These are phyloP conservation scores for Halichondria panicea DNA, from an alignment of 37 sponge, comb jelly and placozoan genomes.

Conservation along the genomic window DNA sequence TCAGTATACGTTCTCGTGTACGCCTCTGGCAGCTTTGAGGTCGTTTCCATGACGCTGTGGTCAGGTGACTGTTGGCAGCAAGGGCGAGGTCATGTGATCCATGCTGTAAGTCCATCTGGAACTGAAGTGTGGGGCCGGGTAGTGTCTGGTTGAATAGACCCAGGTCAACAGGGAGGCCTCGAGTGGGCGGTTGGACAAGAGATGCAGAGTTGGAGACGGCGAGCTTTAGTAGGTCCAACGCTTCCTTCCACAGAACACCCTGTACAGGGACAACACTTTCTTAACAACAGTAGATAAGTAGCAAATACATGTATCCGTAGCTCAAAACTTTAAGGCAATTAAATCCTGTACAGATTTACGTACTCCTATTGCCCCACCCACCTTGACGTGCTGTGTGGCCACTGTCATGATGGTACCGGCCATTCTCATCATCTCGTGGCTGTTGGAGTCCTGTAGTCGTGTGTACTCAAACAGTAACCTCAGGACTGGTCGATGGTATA, in stretches of 20 bases:
- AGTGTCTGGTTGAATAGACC: slow-evolving; percentile 73
- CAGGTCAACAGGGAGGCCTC: slow-evolving; percentile 64
- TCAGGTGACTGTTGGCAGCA: slow-evolving; percentile 10
- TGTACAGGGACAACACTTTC: not conserved
- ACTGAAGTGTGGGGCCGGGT: slow-evolving; percentile 84
- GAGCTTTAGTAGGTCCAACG: slow-evolving; percentile 46
- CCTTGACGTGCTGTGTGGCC: slow-evolving; percentile 62
- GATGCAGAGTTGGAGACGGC: slow-evolving; percentile 68
- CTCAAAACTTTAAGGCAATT: not conserved
- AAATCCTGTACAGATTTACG: no score
- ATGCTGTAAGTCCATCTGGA: slow-evolving; percentile 56
- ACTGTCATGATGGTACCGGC: slow-evolving; percentile 30
- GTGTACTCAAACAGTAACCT: slow-evolving; percentile 56
- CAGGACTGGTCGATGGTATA: slow-evolving; percentile 59
- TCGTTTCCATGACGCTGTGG: slow-evolving; percentile 50
- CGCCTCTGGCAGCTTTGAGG: slow-evolving; percentile 57
- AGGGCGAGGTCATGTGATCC: slow-evolving; percentile 59
- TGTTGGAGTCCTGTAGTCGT: slow-evolving; percentile 41
- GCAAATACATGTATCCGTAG: not conserved
- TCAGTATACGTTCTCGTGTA: slow-evolving; percentile 63
- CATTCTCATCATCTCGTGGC: slow-evolving; percentile 17
- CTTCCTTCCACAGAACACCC: slow-evolving; percentile 69
- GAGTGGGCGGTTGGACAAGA: slow-evolving; percentile 66
- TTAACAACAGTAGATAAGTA: not conserved
- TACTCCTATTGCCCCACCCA: no score